Conservation (phyloP, 2,888 invertebrate species). For the Cheilosia urbana region DNA sequence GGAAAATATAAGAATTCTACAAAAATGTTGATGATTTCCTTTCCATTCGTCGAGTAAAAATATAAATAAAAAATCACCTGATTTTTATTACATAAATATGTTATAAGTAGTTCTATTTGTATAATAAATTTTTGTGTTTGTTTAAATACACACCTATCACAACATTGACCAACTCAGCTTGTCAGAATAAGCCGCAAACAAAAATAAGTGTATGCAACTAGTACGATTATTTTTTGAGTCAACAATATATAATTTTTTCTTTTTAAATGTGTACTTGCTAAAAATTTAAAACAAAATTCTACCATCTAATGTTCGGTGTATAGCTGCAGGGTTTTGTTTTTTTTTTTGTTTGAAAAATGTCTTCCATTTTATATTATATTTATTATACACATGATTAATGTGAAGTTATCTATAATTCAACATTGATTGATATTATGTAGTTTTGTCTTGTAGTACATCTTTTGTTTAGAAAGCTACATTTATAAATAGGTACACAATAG, state of each 20-base stretch:
- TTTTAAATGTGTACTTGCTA: background rate
- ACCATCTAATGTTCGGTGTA: constrained; percentile 66
- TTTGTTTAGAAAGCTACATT: constrained; percentile 65
- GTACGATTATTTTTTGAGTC: constrained; percentile 1
- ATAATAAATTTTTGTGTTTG: constrained; percentile 37
- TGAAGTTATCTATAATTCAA: constrained; percentile 48
- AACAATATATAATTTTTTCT: background rate
- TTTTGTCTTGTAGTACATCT: constrained; percentile 27
- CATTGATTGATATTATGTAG: constrained; percentile 47
- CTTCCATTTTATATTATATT: constrained; percentile 47
- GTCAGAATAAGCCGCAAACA: constrained; percentile 23
- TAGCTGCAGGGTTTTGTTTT: constrained; percentile 79
- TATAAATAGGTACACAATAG: constrained; percentile 72
- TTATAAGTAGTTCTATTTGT: constrained; percentile 75
- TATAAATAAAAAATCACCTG: constrained; percentile 3
- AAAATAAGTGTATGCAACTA: constrained; percentile 1
- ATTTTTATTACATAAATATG: constrained; percentile 4
- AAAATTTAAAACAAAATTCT: constrained; percentile 12
- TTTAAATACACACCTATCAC: constrained; percentile 68
- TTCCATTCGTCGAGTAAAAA: background rate
- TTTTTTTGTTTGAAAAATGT: constrained; percentile 41
- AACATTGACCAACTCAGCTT: constrained; percentile 64
- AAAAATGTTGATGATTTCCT: constrained; percentile 68
- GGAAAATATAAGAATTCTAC: constrained; percentile 29
- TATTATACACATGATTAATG: constrained; percentile 17